Base-by-base conservation (phyloP, 2,113 vertebrate genomes). In the Nothoprocta pentlandii region DNA sequence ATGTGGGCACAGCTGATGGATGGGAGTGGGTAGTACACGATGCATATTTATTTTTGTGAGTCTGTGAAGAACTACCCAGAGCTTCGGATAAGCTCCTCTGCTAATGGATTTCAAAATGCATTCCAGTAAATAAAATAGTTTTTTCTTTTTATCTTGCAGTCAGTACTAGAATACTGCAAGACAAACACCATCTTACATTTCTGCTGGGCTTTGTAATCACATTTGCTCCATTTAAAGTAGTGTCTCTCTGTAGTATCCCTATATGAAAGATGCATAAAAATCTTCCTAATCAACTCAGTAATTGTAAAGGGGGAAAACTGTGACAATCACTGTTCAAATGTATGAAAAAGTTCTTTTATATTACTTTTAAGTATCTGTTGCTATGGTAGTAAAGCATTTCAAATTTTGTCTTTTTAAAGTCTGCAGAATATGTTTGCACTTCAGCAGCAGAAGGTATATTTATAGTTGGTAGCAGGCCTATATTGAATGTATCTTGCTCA, bases 381-480 rank as follows among this genome's bases (percentile, higher is more conserved):
- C 92, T 80, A 91, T 86, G 85, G 73, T 56, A 86, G 69, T 93
- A 83, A 95, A 90, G 76, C 34, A 71, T 83, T 84, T 84, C 44
- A 80, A 84, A 78, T 41, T 61, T 44, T 74, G 42, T 30, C 20
- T 41, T 80, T 84, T 90, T 88, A 10, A 69, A 84, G 80, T 91
- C 17, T 83, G n/a, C 34, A 88, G 61, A 90, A 91, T 86, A 93
- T 59, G 85, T 92, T 70, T 54, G 28, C 56, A 59, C 88, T 90
- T 89, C 36, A 85, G 44, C 15, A 32, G 56, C 26, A 66, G 8
- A 63, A 41, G 51, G 4, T 0, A 1, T 0, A 0, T 67, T 96
- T 77, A 54, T 49, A 73, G 22, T 73, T 53, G 80, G 28, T 9
- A 7, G 16, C 56, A 71, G 34, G 28, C 8, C 53, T 64, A 21